These are phyloP conservation scores for Neoitamus cyanurus DNA, from an alignment of 2,888 invertebrate species.

Conservation along the genomic window DNA sequence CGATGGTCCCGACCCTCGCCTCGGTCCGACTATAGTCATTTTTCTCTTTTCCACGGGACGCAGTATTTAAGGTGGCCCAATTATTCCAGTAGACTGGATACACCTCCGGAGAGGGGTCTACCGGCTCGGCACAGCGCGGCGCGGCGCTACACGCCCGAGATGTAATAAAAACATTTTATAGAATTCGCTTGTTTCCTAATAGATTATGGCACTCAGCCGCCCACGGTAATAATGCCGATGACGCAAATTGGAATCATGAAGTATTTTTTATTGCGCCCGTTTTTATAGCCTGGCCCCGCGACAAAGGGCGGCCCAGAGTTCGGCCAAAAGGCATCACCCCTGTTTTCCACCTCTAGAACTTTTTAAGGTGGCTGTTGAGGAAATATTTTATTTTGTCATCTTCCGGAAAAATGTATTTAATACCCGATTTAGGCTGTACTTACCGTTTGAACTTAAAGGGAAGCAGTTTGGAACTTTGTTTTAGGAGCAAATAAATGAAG, in stretches of 20 bases:
- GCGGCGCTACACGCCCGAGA: background rate
- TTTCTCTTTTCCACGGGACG: background rate
- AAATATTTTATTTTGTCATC: background rate
- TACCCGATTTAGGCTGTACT: background rate
- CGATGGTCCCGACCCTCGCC: conserved; percentile 16
- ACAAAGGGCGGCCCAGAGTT: background rate
- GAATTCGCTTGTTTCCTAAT: conserved; percentile 29
- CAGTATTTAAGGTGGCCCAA: conserved; percentile 38
- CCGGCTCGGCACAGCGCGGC: background rate
- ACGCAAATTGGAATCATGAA: background rate
- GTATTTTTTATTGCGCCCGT: background rate
- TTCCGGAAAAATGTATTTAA: background rate
- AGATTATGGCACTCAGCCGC: conserved; percentile 15
- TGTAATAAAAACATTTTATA: conserved; percentile 19
- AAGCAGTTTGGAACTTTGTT: background rate
- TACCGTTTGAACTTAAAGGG: background rate
- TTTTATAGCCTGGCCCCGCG: background rate
- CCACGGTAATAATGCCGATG: conserved; percentile 17
- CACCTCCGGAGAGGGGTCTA: background rate
- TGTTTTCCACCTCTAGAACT: background rate
- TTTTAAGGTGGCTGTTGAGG: background rate
- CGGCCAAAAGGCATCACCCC: background rate
- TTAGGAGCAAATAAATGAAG: too few species aligned
- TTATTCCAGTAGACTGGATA: conserved; percentile 27
- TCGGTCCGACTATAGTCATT: background rate